These are phyloP conservation scores for Sus scrofa DNA, from an alignment of 2,113 vertebrate species.

Conservation along the genomic window DNA sequence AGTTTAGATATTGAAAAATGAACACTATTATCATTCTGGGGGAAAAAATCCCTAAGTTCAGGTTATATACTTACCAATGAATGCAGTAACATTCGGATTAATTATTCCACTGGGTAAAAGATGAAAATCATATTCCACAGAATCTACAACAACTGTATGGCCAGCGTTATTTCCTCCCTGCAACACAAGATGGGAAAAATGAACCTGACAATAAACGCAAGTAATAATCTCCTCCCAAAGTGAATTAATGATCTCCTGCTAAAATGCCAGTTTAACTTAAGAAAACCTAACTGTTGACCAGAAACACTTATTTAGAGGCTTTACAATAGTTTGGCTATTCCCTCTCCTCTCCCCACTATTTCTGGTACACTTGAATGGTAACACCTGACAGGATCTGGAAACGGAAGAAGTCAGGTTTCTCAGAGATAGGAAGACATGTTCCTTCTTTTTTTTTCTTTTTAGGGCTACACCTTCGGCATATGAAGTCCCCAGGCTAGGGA, in stretches of 20 bases:
- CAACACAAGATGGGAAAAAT: slow-evolving; percentile 46
- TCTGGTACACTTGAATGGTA: neutral
- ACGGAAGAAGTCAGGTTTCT: slow-evolving; percentile 29
- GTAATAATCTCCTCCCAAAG: slow-evolving; percentile 14
- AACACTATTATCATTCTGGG: neutral
- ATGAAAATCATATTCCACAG: slow-evolving; percentile 99
- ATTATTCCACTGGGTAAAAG: slow-evolving; percentile 99
- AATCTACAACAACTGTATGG: slow-evolving; percentile 98
- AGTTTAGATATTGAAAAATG: slow-evolving; percentile 37
- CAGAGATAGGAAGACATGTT: neutral
- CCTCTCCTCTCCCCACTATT: neutral
- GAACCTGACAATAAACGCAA: slow-evolving; percentile 22
- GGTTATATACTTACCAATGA: slow-evolving; percentile 94
- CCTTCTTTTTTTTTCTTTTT: neutral
- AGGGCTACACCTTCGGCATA: no score
- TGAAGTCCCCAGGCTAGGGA: no score
- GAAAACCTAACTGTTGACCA: slow-evolving; percentile 19
- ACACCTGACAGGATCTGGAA: neutral
- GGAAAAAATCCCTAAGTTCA: neutral
- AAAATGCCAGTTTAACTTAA: neutral
- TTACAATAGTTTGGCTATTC: neutral
- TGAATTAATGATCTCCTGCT: neutral
- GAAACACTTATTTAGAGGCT: neutral
- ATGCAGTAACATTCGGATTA: slow-evolving; percentile 98
- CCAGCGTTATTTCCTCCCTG: slow-evolving; percentile 99